phyloP scores from a whole-genome alignment of 2,888 invertebrate species.

The Peribatodes rhomboidaria region DNA sequence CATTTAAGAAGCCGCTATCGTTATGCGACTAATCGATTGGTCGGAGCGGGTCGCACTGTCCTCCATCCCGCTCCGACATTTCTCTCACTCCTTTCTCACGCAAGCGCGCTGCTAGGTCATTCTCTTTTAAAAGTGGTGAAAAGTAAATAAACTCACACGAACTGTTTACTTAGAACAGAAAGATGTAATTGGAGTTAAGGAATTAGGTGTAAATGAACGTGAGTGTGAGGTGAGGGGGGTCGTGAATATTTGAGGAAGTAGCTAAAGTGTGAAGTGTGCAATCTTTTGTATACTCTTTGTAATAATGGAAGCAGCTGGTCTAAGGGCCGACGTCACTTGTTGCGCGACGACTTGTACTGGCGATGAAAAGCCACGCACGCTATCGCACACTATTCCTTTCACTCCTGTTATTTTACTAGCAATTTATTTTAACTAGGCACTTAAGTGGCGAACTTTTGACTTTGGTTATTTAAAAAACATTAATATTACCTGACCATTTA shows the following conservation, averaged over 20 bases:
- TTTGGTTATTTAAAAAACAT: constrained; percentile 6
- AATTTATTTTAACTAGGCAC: constrained; percentile 60
- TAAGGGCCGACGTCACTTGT: constrained; percentile 77
- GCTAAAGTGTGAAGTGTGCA: constrained; percentile 37
- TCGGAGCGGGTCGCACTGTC: constrained; percentile 81
- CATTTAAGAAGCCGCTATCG: constrained; percentile 87
- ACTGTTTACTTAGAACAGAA: constrained; percentile 74
- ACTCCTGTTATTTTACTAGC: constrained; percentile 69
- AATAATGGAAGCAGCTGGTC: constrained; percentile 59
- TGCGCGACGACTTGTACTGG: constrained; percentile 79
- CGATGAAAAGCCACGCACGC: constrained; percentile 82
- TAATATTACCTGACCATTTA: background rate
- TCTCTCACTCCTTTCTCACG: constrained; percentile 74
- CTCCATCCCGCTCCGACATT: constrained; percentile 66
- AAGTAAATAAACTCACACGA: constrained; percentile 84
- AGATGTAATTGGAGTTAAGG: constrained; percentile 61
- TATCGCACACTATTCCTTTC: constrained; percentile 71
- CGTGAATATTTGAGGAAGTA: constrained; percentile 28
- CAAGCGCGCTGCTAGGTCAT: constrained; percentile 68
- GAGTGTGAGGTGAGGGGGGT: constrained; percentile 28
- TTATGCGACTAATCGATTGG: constrained; percentile 87
- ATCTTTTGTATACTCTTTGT: constrained; percentile 49
- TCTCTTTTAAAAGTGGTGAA: constrained; percentile 81
- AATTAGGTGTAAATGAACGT: constrained; percentile 46
- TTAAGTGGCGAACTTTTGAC: constrained; percentile 20